A percentile compares a stretch with the other conserved stretches of the same genome.
Conservation (phyloP, 2,888 invertebrate species). For the Tipula unca region DNA sequence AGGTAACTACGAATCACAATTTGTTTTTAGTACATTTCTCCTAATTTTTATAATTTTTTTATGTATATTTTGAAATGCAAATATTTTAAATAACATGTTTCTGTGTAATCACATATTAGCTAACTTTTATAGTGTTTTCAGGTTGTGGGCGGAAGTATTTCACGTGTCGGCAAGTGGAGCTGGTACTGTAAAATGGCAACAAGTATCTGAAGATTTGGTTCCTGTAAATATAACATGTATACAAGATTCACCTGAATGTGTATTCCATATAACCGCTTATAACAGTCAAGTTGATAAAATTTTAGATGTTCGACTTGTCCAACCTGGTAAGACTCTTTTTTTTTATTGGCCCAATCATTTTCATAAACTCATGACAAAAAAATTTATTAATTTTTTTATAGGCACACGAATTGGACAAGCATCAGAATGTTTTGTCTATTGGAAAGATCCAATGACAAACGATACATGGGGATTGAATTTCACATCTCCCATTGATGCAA, state of each 20-base stretch:
- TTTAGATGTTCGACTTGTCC: conserved; percentile 90
- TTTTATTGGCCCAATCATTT: conserved; percentile 69
- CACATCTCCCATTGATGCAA: conserved; percentile 93
- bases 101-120: not conserved
- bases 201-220: conserved; percentile 95
- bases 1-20: conserved; percentile 48
- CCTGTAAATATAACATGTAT: conserved; percentile 98
- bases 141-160: conserved; percentile 98
- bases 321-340: conserved; percentile 64
- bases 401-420: conserved; percentile 96
- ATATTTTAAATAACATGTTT: not conserved
- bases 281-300: conserved; percentile 99
- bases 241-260: conserved; percentile 91
- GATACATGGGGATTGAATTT: conserved; percentile 99
- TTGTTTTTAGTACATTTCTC: not conserved
- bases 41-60: not conserved
- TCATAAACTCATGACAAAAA: too few species aligned
- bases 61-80: not conserved
- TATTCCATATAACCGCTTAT: conserved; percentile 98
- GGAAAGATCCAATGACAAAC: conserved; percentile 95
- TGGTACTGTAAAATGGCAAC: conserved; percentile 94
- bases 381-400: conserved; percentile 37
- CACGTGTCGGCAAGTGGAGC: conserved; percentile 91
- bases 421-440: conserved; percentile 97
- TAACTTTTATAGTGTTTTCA: conserved; percentile 44